A percentile compares a stretch with the other conserved stretches of the same genome.
Evolutionary conservation across 64 coral and sea anemone species (phyloP).

Genomic region (Exaiptasia diaphana): DNA sequence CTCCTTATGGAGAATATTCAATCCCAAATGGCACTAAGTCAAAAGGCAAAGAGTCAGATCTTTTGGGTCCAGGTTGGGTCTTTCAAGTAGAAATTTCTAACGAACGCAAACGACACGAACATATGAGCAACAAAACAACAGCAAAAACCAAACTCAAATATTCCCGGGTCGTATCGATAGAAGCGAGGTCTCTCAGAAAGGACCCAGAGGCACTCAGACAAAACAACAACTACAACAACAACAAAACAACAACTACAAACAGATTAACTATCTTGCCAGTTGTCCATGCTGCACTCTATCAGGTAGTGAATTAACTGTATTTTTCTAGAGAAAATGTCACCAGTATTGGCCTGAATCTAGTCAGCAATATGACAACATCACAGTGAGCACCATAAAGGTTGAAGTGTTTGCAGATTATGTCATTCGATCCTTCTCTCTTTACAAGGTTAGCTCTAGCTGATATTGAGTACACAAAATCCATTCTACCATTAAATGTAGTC

Average conservation of each 20-base stretch:
- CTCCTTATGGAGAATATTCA: too few relatives aligned
- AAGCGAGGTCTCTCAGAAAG: too few relatives aligned
- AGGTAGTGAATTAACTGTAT: not conserved
- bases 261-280: not conserved
- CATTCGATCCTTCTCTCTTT: constrained; percentile 53
- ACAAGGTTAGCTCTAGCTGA: not conserved
- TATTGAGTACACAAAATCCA: not conserved
- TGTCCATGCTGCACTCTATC: not conserved
- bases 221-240: too few relatives aligned
- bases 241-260: too few relatives aligned
- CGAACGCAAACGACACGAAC: too few relatives aligned
- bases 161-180: too few relatives aligned
- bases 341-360: constrained; percentile 72
- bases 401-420: constrained; percentile 84
- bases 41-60: too few relatives aligned
- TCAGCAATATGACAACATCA: constrained; percentile 33
- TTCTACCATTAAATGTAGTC: not conserved
- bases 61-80: too few relatives aligned
- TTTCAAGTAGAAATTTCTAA: too few relatives aligned
- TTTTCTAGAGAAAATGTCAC: constrained; percentile 65
- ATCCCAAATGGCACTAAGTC: too few relatives aligned
- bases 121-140: too few relatives aligned
- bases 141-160: too few relatives aligned
- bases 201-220: not conserved
- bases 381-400: constrained; percentile 42